A percentile compares a stretch with the other conserved stretches of the same genome.
Evolutionary conservation across 2,797 vertebrate genomes (phyloP).

Genomic region (Cryptoprocta ferox): DNA sequence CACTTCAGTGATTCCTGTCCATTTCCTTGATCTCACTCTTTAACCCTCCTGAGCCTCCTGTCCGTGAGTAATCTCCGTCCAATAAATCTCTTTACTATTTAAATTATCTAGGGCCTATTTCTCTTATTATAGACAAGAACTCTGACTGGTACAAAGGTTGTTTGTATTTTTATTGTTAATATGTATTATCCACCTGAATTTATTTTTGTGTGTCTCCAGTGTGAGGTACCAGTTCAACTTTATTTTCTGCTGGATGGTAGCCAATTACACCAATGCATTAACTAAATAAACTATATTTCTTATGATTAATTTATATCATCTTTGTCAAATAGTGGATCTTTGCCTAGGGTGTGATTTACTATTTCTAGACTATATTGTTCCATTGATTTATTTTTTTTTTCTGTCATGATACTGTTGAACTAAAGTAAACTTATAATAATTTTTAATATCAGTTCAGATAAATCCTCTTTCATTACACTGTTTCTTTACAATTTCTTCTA

Average conservation of each 20-base stretch:
- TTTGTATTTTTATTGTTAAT: background rate
- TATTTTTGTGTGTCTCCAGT: background rate
- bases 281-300: background rate
- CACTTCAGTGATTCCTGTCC: background rate
- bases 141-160: background rate
- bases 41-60: background rate
- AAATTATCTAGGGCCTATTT: background rate
- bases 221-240: background rate
- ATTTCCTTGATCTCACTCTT: background rate
- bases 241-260: background rate
- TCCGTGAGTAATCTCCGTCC: background rate
- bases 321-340: background rate
- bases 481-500: background rate
- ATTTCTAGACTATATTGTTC: conserved; percentile 18
- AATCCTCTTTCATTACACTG: background rate
- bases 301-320: background rate
- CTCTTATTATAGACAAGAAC: background rate
- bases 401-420: background rate
- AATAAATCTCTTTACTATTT: background rate
- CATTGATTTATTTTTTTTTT: background rate
- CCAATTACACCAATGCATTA: background rate
- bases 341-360: background rate
- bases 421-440: background rate
- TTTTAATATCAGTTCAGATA: background rate
- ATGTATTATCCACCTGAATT: background rate